A percentile compares a stretch with the other conserved stretches of the same genome.
These are phyloP conservation scores for Triplophysa dalaica DNA, from an alignment of 2,113 vertebrate species.

Conservation along the genomic window DNA sequence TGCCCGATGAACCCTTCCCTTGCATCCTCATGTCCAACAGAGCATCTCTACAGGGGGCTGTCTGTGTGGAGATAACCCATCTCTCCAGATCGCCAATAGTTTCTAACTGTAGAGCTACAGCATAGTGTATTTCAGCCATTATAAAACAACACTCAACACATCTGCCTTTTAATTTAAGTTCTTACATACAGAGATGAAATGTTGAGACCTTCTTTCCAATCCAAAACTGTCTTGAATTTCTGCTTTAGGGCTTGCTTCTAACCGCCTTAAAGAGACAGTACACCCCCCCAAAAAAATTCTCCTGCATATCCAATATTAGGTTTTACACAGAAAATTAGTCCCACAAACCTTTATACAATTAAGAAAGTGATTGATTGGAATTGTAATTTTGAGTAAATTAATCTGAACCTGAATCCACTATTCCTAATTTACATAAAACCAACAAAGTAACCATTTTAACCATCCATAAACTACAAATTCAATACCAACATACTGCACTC, in stretches of 20 bases:
- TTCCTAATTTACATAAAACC: too few relatives aligned
- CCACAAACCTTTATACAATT: too few relatives aligned
- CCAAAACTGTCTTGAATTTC: background rate
- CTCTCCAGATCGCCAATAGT: background rate
- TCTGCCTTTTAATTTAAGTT: background rate
- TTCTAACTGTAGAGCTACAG: background rate
- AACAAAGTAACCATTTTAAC: too few relatives aligned
- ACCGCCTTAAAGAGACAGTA: background rate
- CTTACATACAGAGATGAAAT: background rate
- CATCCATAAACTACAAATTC: too few relatives aligned
- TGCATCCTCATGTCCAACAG: background rate
- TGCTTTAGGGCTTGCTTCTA: too few relatives aligned
- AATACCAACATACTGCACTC: too few relatives aligned
- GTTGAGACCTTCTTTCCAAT: background rate
- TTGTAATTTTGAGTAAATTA: too few relatives aligned
- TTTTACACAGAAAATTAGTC: too few relatives aligned
- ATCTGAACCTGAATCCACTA: too few relatives aligned
- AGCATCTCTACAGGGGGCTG: background rate
- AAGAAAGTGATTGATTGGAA: too few relatives aligned
- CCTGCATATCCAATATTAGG: too few relatives aligned
- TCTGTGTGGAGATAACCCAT: conserved; percentile 11
- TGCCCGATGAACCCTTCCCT: background rate
- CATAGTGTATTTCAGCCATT: background rate
- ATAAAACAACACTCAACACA: background rate
- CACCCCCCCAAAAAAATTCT: too few relatives aligned